phyloP scores from a whole-genome alignment of 2,888 invertebrate species.

The Andrena hattorfiana region DNA sequence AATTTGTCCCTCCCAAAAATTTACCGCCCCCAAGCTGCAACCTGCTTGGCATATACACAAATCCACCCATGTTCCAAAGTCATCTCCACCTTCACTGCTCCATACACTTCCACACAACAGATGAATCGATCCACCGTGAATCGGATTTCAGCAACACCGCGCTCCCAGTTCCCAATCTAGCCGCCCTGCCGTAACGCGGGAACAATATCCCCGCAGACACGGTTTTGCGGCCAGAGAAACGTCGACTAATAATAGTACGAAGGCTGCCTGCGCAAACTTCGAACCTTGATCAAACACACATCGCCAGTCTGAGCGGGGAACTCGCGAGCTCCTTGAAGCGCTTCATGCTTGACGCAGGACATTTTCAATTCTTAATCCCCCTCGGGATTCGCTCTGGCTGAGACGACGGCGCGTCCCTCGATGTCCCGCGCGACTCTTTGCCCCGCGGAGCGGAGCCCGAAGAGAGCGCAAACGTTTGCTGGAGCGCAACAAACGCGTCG shows the following conservation, averaged over 20 bases:
- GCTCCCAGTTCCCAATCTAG: not conserved
- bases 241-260: constrained; percentile 27
- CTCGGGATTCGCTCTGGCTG: not conserved
- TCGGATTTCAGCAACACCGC: not conserved
- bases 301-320: not conserved
- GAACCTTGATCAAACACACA: not conserved
- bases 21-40: too few species aligned
- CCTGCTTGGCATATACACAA: too few species aligned
- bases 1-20: too few species aligned
- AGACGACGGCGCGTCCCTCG: too few species aligned
- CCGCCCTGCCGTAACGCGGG: not conserved
- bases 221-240: not conserved
- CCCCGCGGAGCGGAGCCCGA: not conserved
- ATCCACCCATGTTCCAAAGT: too few species aligned
- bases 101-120: too few species aligned
- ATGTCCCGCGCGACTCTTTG: not conserved
- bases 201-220: constrained; percentile 9
- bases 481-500: not conserved
- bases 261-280: not conserved
- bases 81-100: too few species aligned
- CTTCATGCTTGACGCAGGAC: not conserved
- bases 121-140: too few species aligned
- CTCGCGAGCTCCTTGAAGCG: not conserved
- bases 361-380: not conserved
- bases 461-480: constrained; percentile 27